Percentiles rank a stretch among this genome's conserved stretches.
Evolutionary conservation across 2,888 invertebrate species (phyloP).

Genomic region (Melinaea menophilus): DNA sequence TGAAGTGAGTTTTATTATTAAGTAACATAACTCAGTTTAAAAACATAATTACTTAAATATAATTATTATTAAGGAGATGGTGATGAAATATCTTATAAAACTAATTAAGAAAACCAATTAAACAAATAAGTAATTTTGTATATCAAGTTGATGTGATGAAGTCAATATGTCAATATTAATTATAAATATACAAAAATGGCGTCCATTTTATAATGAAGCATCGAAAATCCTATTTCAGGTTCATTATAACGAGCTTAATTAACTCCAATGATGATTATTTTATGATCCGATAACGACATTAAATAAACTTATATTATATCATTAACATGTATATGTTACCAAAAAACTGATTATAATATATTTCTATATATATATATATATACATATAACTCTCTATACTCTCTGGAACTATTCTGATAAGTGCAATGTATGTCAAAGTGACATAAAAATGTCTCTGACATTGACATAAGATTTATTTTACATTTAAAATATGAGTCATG

Average conservation of each 20-base stretch:
- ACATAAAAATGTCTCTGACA: no score
- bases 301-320: conserved; percentile 24
- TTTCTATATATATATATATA: no score
- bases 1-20: background rate
- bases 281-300: conserved; percentile 30
- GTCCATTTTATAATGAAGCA: conserved; percentile 28
- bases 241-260: conserved; percentile 37
- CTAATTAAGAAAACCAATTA: background rate
- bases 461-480: no score
- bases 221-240: conserved; percentile 29
- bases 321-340: background rate
- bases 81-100: no score
- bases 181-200: conserved; percentile 27
- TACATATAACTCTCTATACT: no score
- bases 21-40: background rate
- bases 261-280: conserved; percentile 37
- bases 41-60: no score
- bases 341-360: no score
- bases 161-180: conserved; percentile 3
- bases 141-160: background rate
- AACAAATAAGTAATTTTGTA: background rate
- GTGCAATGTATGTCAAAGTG: no score
- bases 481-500: no score
- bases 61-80: background rate
- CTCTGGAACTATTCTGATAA: no score